phyloP scores from a whole-genome alignment of 2,797 vertebrate species.

The Carapus acus region DNA sequence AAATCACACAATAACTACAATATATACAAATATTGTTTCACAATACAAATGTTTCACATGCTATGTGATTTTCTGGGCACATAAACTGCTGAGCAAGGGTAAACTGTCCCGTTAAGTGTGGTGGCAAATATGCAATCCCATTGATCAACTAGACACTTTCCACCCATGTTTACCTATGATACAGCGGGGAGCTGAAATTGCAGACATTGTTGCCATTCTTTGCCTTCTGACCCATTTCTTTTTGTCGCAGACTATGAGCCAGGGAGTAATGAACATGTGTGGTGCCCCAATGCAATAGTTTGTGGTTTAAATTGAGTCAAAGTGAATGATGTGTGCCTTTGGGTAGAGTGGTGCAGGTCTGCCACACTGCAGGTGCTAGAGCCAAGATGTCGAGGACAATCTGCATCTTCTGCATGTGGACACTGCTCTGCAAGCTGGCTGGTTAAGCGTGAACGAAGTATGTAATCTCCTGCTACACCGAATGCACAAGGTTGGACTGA shows the following conservation, averaged over 20 bases:
- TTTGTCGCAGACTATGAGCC: constrained; percentile 28
- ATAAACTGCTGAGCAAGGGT: too few relatives aligned
- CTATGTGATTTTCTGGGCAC: neutral
- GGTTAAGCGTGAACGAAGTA: neutral
- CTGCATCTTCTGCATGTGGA: neutral
- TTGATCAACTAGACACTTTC: constrained; percentile 14
- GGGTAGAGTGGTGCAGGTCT: too few relatives aligned
- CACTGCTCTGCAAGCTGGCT: neutral
- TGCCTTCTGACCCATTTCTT: constrained; percentile 42
- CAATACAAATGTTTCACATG: too few relatives aligned
- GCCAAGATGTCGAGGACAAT: neutral
- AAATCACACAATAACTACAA: constrained; percentile 11
- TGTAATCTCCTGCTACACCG: too few relatives aligned
- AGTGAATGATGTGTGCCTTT: constrained; percentile 1
- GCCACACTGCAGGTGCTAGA: constrained; percentile 1
- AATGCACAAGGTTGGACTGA: neutral
- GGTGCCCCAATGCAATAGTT: constrained; percentile 18
- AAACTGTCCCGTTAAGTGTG: too few relatives aligned
- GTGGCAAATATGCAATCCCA: too few relatives aligned
- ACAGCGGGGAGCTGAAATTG: constrained; percentile 42
- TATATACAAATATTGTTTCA: constrained; percentile 12
- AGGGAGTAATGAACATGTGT: too few relatives aligned
- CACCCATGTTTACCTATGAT: constrained; percentile 23
- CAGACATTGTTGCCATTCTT: constrained; percentile 52
- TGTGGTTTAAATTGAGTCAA: constrained; percentile 11